These are phyloP conservation scores for Actinemys pallida DNA, from an alignment of 2,113 vertebrate species.

Conservation along the genomic window DNA sequence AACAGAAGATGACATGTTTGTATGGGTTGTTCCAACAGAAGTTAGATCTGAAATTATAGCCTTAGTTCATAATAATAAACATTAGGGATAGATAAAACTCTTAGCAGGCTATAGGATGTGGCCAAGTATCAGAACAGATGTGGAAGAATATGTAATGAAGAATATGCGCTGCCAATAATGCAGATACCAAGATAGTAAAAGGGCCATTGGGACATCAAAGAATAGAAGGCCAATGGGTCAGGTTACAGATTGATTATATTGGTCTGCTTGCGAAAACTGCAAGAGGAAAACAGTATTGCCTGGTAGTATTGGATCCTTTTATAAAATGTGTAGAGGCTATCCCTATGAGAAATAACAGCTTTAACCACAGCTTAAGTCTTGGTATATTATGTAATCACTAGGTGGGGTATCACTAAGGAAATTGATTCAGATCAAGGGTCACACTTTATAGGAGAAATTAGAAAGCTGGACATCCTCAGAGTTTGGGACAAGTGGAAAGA, in stretches of 20 bases:
- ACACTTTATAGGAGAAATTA: not conserved
- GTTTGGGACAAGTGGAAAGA: not conserved
- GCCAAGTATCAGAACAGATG: not conserved
- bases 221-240: not conserved
- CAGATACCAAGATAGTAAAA: not conserved
- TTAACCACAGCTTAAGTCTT: not conserved
- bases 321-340: not conserved
- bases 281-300: not conserved
- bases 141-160: not conserved
- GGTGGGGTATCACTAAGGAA: not conserved
- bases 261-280: not conserved
- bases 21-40: not conserved
- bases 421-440: not conserved
- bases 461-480: not conserved
- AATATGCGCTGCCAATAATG: not conserved
- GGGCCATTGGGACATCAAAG: not conserved
- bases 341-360: not conserved
- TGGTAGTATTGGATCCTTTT: not conserved
- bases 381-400: not conserved
- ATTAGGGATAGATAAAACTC: not conserved
- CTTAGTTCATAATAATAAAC: not conserved
- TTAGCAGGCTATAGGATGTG: not conserved
- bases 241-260: not conserved
- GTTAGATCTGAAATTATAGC: not conserved
- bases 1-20: not conserved